Evolutionary conservation across 2,797 vertebrate species (phyloP).

Genomic region (Mallotus villosus): DNA sequence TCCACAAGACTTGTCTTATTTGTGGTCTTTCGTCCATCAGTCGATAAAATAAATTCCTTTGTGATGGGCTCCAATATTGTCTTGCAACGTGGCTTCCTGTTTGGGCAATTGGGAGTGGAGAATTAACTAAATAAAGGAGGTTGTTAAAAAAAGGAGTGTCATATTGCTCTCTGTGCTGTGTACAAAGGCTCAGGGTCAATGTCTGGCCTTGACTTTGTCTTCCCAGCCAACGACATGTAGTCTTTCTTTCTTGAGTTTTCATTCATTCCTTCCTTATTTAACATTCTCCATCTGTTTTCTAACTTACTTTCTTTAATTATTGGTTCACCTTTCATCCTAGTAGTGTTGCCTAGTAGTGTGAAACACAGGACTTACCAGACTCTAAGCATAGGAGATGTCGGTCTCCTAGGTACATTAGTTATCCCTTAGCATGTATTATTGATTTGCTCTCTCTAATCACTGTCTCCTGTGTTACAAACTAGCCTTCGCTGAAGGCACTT

Average conservation of each 20-base stretch:
- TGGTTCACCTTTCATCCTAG: not conserved
- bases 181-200: not conserved
- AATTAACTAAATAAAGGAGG: slow-evolving; percentile 43
- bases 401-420: slow-evolving; percentile 79
- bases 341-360: slow-evolving; percentile 50
- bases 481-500: slow-evolving; percentile 60
- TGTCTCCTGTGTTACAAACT: slow-evolving; percentile 69
- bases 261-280: not conserved
- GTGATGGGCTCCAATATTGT: slow-evolving; percentile 40
- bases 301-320: not conserved
- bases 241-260: slow-evolving; percentile 10
- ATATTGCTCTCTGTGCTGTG: slow-evolving; percentile 16
- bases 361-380: slow-evolving; percentile 62
- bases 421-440: slow-evolving; percentile 80
- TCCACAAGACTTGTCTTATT: slow-evolving; percentile 31
- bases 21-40: slow-evolving; percentile 29
- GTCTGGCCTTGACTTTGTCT: slow-evolving; percentile 18
- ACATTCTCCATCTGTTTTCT: slow-evolving; percentile 2
- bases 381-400: slow-evolving; percentile 50
- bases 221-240: not conserved
- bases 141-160: slow-evolving; percentile 30
- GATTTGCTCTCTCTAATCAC: slow-evolving; percentile 75
- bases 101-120: slow-evolving; percentile 31
- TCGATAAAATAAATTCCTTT: slow-evolving; percentile 45
- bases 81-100: slow-evolving; percentile 36